phyloP scores from a whole-genome alignment of 2,113 vertebrate species.

The Lampris incognitus region DNA sequence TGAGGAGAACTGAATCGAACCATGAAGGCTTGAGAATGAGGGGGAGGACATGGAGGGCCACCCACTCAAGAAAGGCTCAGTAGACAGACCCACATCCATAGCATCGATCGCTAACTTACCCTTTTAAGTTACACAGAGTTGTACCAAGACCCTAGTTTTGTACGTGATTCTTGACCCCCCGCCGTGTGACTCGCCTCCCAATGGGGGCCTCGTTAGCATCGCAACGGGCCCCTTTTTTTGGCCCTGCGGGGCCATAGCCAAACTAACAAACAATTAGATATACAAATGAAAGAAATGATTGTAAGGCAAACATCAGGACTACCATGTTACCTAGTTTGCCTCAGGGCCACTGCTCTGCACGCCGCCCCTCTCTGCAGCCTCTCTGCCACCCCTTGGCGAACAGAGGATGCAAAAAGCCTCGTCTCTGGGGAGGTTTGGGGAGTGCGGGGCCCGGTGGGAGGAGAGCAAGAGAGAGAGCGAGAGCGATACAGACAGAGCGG shows the following conservation, averaged over 20 bases:
- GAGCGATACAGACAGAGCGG: conserved; percentile 16
- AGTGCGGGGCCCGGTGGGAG: neutral
- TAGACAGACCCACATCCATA: conserved; percentile 59
- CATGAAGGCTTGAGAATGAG: conserved; percentile 7
- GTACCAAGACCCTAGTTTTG: conserved; percentile 34
- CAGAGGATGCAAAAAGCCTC: conserved; percentile 37
- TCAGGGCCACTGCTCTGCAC: conserved; percentile 35
- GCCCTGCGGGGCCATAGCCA: conserved; percentile 12
- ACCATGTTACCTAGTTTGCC: conserved; percentile 41
- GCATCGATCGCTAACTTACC: conserved; percentile 54
- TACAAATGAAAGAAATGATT: conserved; percentile 22
- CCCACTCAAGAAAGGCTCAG: conserved; percentile 49
- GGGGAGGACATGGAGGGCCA: conserved; percentile 63
- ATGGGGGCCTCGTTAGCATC: conserved; percentile 14
- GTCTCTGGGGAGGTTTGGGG: conserved; percentile 56
- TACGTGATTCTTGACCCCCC: conserved; percentile 38
- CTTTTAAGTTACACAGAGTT: conserved; percentile 59
- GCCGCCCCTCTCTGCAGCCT: conserved; percentile 45
- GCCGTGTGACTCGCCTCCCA: conserved; percentile 19
- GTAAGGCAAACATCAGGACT: conserved; percentile 17
- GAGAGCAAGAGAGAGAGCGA: neutral
- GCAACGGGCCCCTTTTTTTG: conserved; percentile 10
- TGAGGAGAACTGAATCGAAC: conserved; percentile 39
- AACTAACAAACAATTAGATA: conserved; percentile 14
- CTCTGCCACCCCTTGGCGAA: conserved; percentile 28